Evolutionary conservation across 2,797 vertebrate genomes (phyloP).

Genomic region (Leptodactylus fallax): DNA sequence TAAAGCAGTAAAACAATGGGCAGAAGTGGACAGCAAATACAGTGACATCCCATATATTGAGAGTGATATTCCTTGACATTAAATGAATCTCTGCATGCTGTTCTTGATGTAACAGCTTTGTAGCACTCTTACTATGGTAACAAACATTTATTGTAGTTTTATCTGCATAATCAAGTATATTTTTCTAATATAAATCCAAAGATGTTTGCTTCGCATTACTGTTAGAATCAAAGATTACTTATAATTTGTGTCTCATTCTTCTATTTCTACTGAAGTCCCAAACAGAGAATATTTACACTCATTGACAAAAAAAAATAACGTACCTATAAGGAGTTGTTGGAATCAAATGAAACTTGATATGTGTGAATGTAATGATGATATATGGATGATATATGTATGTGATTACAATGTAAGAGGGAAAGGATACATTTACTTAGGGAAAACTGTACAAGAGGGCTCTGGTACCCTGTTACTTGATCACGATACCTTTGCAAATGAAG

Average conservation of each 20-base stretch:
- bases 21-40: slow-evolving; percentile 87
- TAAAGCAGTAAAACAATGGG: slow-evolving; percentile 91
- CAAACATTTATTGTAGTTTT: neutral
- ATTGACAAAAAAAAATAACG: too few relatives aligned
- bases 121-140: neutral
- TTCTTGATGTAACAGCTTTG: neutral
- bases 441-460: too few relatives aligned
- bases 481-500: too few relatives aligned
- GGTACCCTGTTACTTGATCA: too few relatives aligned
- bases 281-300: too few relatives aligned
- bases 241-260: neutral
- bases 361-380: too few relatives aligned
- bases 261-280: too few relatives aligned
- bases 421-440: too few relatives aligned
- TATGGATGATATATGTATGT: too few relatives aligned
- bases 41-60: slow-evolving; percentile 95
- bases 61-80: slow-evolving; percentile 84
- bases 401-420: too few relatives aligned
- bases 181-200: slow-evolving; percentile 2
- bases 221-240: neutral
- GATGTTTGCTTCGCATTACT: neutral
- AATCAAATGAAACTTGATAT: too few relatives aligned
- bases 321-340: too few relatives aligned
- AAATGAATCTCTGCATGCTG: neutral
- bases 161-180: neutral